Conservation (phyloP, 2,888 invertebrate genomes). For the Drosophila macrothrix region DNA sequence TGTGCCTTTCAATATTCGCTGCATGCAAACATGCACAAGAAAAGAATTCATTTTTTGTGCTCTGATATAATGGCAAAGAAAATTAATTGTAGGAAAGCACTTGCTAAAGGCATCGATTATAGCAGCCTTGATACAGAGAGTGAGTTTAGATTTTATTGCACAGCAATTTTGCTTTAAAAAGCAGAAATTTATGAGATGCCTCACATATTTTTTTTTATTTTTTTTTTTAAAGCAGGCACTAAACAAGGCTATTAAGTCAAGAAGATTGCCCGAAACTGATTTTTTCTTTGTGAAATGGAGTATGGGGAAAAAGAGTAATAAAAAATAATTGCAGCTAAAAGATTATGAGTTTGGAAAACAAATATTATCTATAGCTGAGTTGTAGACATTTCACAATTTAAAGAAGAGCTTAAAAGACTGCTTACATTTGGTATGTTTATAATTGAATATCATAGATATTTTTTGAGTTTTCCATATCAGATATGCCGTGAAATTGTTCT, state of each 20-base stretch:
- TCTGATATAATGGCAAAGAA: not conserved
- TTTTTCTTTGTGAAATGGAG: not conserved
- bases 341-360: not conserved
- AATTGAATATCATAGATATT: not conserved
- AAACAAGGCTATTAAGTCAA: not conserved
- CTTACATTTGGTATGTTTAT: not conserved
- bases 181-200: not conserved
- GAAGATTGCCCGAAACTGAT: not conserved
- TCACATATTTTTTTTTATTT: not conserved
- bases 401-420: not conserved
- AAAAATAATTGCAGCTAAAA: not conserved
- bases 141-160: not conserved
- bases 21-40: not conserved
- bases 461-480: not conserved
- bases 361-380: not conserved
- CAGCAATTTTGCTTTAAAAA: not conserved
- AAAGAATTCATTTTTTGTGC: not conserved
- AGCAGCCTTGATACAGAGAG: not conserved
- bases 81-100: not conserved
- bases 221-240: constrained; percentile 1
- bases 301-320: not conserved
- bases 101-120: not conserved
- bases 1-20: not conserved
- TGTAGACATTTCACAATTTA: not conserved
- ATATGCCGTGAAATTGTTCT: constrained; percentile 2